Conservation (phyloP, 2,888 invertebrate genomes). For the Tuta absoluta region DNA sequence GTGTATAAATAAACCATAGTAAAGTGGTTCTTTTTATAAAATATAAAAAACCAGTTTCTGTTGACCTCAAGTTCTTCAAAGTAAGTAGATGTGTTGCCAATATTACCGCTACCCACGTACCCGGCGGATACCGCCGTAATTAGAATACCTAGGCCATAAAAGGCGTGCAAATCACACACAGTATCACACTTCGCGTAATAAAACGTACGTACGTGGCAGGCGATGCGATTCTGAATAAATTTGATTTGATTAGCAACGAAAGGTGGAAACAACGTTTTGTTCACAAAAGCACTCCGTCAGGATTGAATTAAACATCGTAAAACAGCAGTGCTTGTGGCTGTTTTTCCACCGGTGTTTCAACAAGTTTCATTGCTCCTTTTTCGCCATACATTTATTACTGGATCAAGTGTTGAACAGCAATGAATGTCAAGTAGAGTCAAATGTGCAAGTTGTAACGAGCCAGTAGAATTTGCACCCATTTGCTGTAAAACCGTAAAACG, state of each 20-base stretch:
- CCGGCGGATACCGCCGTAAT: too few species aligned
- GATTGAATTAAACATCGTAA: slow-evolving; percentile 20
- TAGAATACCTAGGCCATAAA: too few species aligned
- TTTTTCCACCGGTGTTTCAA: background rate
- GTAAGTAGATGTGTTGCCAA: too few species aligned
- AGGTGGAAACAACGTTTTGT: slow-evolving; percentile 16
- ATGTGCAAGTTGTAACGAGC: too few species aligned
- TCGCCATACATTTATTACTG: too few species aligned
- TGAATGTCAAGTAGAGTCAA: too few species aligned
- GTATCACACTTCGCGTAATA: slow-evolving; percentile 15
- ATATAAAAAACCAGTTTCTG: too few species aligned
- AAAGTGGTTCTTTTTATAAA: too few species aligned
- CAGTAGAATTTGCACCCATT: background rate
- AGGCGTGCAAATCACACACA: background rate
- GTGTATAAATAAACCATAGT: too few species aligned
- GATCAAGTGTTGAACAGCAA: too few species aligned
- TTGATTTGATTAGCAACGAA: slow-evolving; percentile 20
- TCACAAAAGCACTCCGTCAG: slow-evolving; percentile 9
- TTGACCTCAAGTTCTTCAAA: too few species aligned
- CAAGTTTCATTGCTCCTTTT: background rate
- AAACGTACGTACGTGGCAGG: slow-evolving; percentile 20
- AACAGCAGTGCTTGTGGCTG: slow-evolving; percentile 11
- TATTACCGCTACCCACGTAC: too few species aligned
- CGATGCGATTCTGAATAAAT: slow-evolving; percentile 12
- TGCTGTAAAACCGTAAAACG: slow-evolving; percentile 13